Conservation (phyloP, 2,888 invertebrate genomes). For the Erpobdella octoculata region DNA sequence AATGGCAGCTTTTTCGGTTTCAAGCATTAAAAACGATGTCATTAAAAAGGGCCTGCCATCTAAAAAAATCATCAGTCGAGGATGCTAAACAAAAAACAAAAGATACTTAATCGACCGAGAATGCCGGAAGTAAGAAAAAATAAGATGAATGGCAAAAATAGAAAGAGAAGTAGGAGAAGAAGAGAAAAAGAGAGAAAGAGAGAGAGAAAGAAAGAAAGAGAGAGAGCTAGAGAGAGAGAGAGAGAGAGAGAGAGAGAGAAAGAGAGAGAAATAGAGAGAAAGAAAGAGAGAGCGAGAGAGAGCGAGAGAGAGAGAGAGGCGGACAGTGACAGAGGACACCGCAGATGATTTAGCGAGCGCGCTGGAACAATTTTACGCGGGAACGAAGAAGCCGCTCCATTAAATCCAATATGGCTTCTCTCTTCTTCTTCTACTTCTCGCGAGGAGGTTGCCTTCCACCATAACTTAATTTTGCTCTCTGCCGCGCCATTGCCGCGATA, state of each 20-base stretch:
- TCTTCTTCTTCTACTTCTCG: constrained; percentile 6
- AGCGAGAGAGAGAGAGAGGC: background rate
- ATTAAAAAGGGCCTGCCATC: too few relatives aligned
- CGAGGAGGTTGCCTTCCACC: too few relatives aligned
- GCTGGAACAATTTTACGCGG: background rate
- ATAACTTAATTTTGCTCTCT: background rate
- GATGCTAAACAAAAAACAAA: too few relatives aligned
- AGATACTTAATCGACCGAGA: too few relatives aligned
- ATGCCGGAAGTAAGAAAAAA: too few relatives aligned
- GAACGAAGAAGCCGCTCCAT: constrained; percentile 3
- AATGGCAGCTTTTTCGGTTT: too few relatives aligned
- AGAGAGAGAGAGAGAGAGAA: background rate
- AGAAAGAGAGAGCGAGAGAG: background rate
- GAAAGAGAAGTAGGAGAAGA: background rate
- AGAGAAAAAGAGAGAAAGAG: background rate
- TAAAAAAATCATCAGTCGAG: too few relatives aligned
- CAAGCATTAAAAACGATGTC: too few relatives aligned
- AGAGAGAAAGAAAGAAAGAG: background rate
- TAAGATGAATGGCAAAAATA: too few relatives aligned
- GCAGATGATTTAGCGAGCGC: background rate
- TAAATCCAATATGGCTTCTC: constrained; percentile 9
- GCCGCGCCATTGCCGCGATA: background rate
- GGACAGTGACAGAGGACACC: background rate
- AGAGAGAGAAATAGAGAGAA: background rate
- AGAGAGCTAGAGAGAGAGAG: background rate